Base-by-base conservation (phyloP, 2,797 vertebrate genomes). In the Characodon lateralis region DNA sequence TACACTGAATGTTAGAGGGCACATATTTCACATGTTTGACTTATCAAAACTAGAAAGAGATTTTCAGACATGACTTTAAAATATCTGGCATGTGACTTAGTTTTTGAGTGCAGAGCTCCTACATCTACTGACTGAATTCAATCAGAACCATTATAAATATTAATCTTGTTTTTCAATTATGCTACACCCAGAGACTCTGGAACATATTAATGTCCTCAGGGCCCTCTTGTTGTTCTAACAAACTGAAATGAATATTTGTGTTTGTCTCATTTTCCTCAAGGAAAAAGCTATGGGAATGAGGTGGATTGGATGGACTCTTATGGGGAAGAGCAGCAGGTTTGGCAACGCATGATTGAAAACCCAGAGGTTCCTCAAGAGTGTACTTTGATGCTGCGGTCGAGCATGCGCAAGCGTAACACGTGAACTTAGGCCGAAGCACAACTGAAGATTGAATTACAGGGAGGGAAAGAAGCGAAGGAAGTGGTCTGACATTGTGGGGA, bases 301-400 rank as follows among this genome's bases (percentile, higher is more conserved):
- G 98, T 98, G 28, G 96, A 98, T 89, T 99, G 98, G 98, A 99
- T 98, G 96, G 98, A 99, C 92, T 96, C 98, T 3, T 96, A 90
- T 6, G 98, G 97, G 35, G 98, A 98, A 90, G 98, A 99, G 71
- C 97, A 96, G 89, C 94, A 89, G 51, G 93, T 98, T 70, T 99
- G 98, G 98, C 97, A 97, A 83, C 96, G 94, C 88, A 99, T 99
- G 98, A 95, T 96, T 8, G 96, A 97, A 88, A 98, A 94, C 78
- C 97, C 97, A 0, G 98, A 97, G 78, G 92, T 92, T 87, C 95
- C 96, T 22, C 96, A 98, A 24, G 97, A 99, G 92, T 97, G 97
- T 20, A 95, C 96, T 12, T 88, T 99, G 80, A 97, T 98, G 97
- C 95, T 99, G 85, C 96, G 98, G 80, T 95, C 97, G 87, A 99